Evolutionary conservation across 2,797 vertebrate genomes (phyloP), one percentile per base, ranked within the genome.

Genomic region (Salarias fasciatus): DNA sequence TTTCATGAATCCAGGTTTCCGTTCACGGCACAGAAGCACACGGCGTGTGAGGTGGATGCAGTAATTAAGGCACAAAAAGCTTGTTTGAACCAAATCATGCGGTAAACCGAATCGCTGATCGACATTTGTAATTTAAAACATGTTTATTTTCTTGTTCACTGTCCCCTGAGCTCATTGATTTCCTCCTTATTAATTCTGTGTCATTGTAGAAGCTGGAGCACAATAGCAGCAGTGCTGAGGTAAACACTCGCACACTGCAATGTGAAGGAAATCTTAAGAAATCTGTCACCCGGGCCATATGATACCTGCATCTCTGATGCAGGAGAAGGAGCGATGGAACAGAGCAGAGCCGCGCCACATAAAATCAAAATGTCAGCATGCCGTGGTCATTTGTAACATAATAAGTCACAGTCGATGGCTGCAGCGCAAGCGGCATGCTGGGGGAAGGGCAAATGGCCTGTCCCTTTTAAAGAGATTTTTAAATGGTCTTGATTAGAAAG

Each of bases 311-410:
- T 92, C 95, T 85, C 94, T 95, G 95, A 95, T 96, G 95, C 93
- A 93, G 90, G 91, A 93, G 49, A 65, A 64, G 58, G 63, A 72
- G 60, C 15, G 14, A 50, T 14, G 91, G 91, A 89, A 92, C 86
- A 91, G 93, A 93, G 94, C 92, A 94, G 93, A 93, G 93, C 91
- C 90, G 90, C 91, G 89, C 95, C 93, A 94, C 94, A 29, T 92
- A 92, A 93, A 89, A 90, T 90, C 92, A 94, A 95, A 95, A 95
- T 93, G 95, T 96, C 95, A 96, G 93, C 92, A 92, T 92, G 92
- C 92, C 94, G 94, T 94, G 93, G 95, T 96, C 95, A 96, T 96
- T 96, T 96, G 94, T 95, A 95, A 96, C 94, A 96, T 95, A 96
- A 95, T 95, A 96, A 96, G 93, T 94, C 88, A 89, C 90, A 94